Evolutionary conservation across 2,888 invertebrate genomes (phyloP).

Genomic region (Lottia scabra): DNA sequence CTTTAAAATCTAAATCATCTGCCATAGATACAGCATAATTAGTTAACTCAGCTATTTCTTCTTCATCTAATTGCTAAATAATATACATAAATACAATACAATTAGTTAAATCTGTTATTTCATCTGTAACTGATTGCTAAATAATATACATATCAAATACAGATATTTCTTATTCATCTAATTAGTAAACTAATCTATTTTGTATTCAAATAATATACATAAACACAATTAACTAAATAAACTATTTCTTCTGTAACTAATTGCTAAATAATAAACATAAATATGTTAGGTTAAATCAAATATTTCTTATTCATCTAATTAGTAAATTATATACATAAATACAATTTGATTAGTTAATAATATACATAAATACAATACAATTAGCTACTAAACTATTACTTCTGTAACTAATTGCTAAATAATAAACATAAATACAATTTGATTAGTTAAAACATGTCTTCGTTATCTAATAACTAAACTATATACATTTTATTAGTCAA

Average conservation of each 20-base stretch:
- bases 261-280: no score
- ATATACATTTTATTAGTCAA: constrained; percentile 51
- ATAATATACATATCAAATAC: constrained; percentile 3
- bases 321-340: no score
- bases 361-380: constrained; percentile 16
- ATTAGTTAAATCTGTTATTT: constrained; percentile 32
- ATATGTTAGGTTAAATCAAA: no score
- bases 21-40: constrained; percentile 40
- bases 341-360: constrained; percentile 39
- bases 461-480: constrained; percentile 34
- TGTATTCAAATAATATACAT: constrained; percentile 39
- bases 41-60: constrained; percentile 53
- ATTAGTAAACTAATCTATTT: constrained; percentile 48
- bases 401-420: no score
- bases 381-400: constrained; percentile 33
- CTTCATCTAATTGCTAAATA: constrained; percentile 49
- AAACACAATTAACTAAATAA: no score
- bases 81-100: constrained; percentile 15
- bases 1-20: constrained; percentile 60
- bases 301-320: no score
- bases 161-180: no score
- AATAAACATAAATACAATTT: constrained; percentile 4
- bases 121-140: no score
- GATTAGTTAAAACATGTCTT: no score
- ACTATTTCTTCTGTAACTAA: no score